These are phyloP conservation scores for Dendroctonus valens DNA, from an alignment of 1,140 invertebrate genomes.

Conservation along the genomic window DNA sequence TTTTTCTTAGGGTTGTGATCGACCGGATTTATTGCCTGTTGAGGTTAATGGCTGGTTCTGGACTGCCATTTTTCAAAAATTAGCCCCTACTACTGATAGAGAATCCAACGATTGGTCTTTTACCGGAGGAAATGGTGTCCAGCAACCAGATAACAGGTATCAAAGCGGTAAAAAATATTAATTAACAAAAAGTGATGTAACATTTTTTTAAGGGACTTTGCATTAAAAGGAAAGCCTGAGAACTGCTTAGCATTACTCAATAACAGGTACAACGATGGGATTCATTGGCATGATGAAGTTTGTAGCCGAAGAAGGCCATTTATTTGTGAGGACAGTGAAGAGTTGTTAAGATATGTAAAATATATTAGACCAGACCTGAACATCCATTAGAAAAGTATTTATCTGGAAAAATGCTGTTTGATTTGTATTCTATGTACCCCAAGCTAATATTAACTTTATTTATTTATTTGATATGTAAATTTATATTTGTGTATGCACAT, in stretches of 20 bases:
- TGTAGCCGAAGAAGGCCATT: slow-evolving; percentile 80
- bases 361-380: slow-evolving; percentile 70
- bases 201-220: slow-evolving; percentile 12
- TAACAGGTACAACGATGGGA: slow-evolving; percentile 82
- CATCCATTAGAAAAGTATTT: not conserved
- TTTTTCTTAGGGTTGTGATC: slow-evolving; percentile 78
- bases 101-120: slow-evolving; percentile 80
- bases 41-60: slow-evolving; percentile 84
- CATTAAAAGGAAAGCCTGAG: slow-evolving; percentile 61
- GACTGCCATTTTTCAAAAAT: slow-evolving; percentile 78
- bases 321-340: slow-evolving; percentile 80
- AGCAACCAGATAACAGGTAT: slow-evolving; percentile 79
- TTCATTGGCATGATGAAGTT: slow-evolving; percentile 83
- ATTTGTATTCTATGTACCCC: too few relatives aligned
- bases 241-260: slow-evolving; percentile 78
- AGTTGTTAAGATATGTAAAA: slow-evolving; percentile 74
- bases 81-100: slow-evolving; percentile 72
- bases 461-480: too few relatives aligned
- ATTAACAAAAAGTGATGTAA: not conserved
- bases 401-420: too few relatives aligned
- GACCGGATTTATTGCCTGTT: slow-evolving; percentile 73
- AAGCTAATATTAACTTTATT: too few relatives aligned
- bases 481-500: too few relatives aligned
- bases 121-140: slow-evolving; percentile 72
- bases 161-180: not conserved